Base-by-base conservation (phyloP, 2,888 invertebrate species). In the Tyria jacobaeae region DNA sequence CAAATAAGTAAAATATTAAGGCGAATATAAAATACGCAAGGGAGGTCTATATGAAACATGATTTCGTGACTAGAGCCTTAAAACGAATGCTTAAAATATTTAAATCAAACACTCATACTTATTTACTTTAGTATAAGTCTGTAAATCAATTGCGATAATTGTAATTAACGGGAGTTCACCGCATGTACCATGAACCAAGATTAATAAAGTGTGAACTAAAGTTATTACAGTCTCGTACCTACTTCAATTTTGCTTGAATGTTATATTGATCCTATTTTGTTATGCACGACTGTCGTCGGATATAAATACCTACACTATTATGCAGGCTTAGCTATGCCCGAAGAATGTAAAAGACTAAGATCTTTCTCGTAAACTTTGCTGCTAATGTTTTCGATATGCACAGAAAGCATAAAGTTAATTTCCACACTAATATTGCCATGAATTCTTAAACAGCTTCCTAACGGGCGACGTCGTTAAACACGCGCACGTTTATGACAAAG, bases 401-500 rank as follows among this genome's bases (percentile, higher is more conserved):
- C 78, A 84, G 82, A 84, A 85, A 87, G 83, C 83, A 79, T 86
- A 84, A 86, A 87, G 70, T 83, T 84, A 85, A 88, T 87, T 82
- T 85, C 80, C 78, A 77, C 75, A 70, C 76, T 82, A 86, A 84
- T 84, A 86, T 79, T 82, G 78, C 75, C 73, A 78, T 84, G 83
- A 86, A 84, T 86, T 84, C 77, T 79, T 83, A 85, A 87, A 75
- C 83, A 87, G 83, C 80, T 86, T 84, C 87, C 88, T 89, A 89
- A 89, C 85, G 85, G 85, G 76, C 76, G 72, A 73, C 72, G 77
- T 68, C 81, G 76, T 83, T 84, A 85, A 79, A 84, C 82, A 83
- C 79, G 78, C 82, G 76, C 77, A 81, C 84, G 80, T 88, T 89
- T 90, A 90, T 89, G 90, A 92, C 90, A 89, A 89, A 90, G 90